Base-by-base conservation (phyloP, 2,797 vertebrate species). In the Tapera naevia region DNA sequence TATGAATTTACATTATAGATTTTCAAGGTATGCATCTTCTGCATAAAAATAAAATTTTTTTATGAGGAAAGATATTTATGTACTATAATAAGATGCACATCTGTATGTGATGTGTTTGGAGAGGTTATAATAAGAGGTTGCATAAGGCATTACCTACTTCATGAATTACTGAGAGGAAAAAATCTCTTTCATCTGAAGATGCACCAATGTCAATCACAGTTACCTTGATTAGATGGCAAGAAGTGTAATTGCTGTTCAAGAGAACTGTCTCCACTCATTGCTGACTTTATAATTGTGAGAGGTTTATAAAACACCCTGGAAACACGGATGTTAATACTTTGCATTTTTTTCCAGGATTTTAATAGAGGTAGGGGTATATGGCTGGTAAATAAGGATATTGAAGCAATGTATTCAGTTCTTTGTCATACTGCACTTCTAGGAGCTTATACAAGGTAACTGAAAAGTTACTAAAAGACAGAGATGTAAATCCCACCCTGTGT, bases 201-300 rank as follows among this genome's bases (percentile, higher is more conserved):
- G 10, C 19, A 82, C 32, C 48, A 92, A 61, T 67, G 91, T 88
- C 89, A 93, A 32, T 88, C 91, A 78, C 19, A 17, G 45, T 79
- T 90, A 53, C 45, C 78, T 84, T 96, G 92, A 96, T 96, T 94
- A 90, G 80, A 76, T 32, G 18, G 19, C 54, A 91, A 90, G 88
- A 75, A 67, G 16, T 37, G 35, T 93, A 94, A 95, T 91, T 96
- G 64, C 82, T 72, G 17, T 67, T 94, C 18, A 24, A 86, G 46
- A 51, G n/a, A 81, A 61, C 89, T 17, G 27, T 67, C 70, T 76
- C 74, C 39, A 16, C 64, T 96, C 94, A 96, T 92, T 96, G 66
- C 89, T 93, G 70, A 48, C 76, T 86, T 17, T 22, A 48, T 75
- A 81, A 88, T 70, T 64, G 33, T 46, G 56, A 89, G 33, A 11